Evolutionary conservation across 1,140 invertebrate genomes (phyloP), one percentile per base, ranked within the genome.

Genomic region (Drosophila ficusphila): DNA sequence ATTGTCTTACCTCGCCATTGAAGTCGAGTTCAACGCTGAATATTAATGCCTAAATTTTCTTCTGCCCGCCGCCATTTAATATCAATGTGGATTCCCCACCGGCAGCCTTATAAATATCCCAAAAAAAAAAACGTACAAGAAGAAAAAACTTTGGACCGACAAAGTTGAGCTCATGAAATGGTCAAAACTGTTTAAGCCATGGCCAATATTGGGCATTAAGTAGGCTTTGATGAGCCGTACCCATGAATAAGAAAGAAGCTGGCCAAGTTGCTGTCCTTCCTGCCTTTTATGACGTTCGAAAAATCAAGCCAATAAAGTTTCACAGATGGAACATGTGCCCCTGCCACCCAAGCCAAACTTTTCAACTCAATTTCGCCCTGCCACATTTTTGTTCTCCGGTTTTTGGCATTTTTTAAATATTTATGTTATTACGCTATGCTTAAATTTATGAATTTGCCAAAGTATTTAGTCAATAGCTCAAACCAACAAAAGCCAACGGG

Each of bases 381-480:
- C 25, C 46, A 47, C 71, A 68, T 67, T 72, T 86, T 69, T 57
- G 75, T 47, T 39, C 36, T 41, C 36, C 51, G 36, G 44, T 52
- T 51, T 29, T 53, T 51, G 44, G 34, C 48, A 79, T 57, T 67
- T 82, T 73, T 88, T 47, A 89, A 88, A 88, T 88, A 88, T 88
- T 88, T 88, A 88, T 88, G 77, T 62, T 68, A 75, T 77, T 67
- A 75, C 68, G 69, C 61, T 71, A 46, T 61, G 77, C 69, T 76
- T 75, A 58, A 88, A 88, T 88, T 88, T 88, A 88, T 88, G 82
- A 88, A 88, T 88, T 88, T 89, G 78, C 61, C 74, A 78, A 88
- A 88, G 78, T 88, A 88, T 88, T 88, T 88, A 82, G 82, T 89
- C 83, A 88, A 88, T 88, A 88, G 82, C 83, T 77, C 61, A 74